Percentiles rank a stretch among this genome's conserved stretches.
Conservation (phyloP, 2,888 invertebrate species). For the Hyles lineata region DNA sequence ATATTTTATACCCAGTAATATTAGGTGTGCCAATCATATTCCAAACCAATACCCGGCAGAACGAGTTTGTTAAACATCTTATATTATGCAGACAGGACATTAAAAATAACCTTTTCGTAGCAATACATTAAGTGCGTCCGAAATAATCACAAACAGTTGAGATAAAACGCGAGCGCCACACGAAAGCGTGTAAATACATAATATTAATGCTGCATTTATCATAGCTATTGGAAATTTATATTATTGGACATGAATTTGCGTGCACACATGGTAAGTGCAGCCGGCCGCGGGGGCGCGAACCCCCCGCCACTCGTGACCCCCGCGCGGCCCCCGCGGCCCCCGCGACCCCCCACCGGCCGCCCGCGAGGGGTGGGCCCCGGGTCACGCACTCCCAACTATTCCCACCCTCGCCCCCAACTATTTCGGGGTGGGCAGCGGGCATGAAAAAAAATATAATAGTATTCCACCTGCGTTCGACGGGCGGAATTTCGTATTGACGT, state of each 20-base stretch:
- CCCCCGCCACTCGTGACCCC: slow-evolving; percentile 25
- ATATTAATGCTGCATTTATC: slow-evolving; percentile 77
- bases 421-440: slow-evolving; percentile 78
- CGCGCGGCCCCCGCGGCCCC: slow-evolving; percentile 24
- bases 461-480: slow-evolving; percentile 79
- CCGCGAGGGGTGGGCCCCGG: slow-evolving; percentile 55
- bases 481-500: slow-evolving; percentile 75
- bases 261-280: slow-evolving; percentile 78
- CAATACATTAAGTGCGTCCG: slow-evolving; percentile 5
- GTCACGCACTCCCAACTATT: slow-evolving; percentile 75
- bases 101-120: slow-evolving; percentile 15
- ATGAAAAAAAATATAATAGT: slow-evolving; percentile 78
- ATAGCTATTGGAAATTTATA: slow-evolving; percentile 81
- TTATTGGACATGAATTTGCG: slow-evolving; percentile 82
- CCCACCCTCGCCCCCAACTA: slow-evolving; percentile 72
- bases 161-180: slow-evolving; percentile 22
- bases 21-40: background rate
- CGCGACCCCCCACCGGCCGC: slow-evolving; percentile 37
- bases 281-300: slow-evolving; percentile 45
- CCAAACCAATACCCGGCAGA: background rate
- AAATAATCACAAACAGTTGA: slow-evolving; percentile 17
- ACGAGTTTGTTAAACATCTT: slow-evolving; percentile 2
- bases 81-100: background rate
- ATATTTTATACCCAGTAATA: slow-evolving; percentile 3
- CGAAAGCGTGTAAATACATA: slow-evolving; percentile 47